Base-by-base conservation (phyloP, 2,888 invertebrate genomes). In the Lasioglossum calceatum region DNA sequence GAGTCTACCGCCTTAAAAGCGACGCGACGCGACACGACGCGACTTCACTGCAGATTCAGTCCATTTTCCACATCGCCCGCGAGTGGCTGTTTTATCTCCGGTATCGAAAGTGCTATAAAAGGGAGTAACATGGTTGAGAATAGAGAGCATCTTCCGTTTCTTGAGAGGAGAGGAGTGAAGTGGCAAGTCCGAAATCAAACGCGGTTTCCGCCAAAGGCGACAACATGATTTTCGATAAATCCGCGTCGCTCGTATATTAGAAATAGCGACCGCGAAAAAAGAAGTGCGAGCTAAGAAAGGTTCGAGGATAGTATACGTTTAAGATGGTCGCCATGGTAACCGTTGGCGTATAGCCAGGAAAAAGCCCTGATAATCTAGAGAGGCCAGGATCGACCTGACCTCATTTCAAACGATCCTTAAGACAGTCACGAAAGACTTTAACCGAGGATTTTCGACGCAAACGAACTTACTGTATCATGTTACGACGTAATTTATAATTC, bases 241-340 rank as follows among this genome's bases (percentile, higher is more conserved):
- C 91, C 85, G 88, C 87, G 87, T 83, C 87, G 86, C 61, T 64
- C 61, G 86, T 89, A 79, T 82, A 85, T 87, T 88, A 85, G 89
- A 90, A 91, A 91, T 90, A 91, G 82, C 61, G 67, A 36, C 82
- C 58, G 27, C 70, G 77, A 44, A 83, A 75, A 78, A 67, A 74
- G 72, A 58, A 71, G 64, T 36, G 74, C 58, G 64, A 78, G 70
- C 72, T 74, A 42, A 67, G 82, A 71, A 74, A 74, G 39, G 82
- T 74, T 54, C 77, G 87, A 58, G 87, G 83, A 39, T 79, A 81
- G 82, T 87, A 83, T 87, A 92, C 92, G 90, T 93, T 93, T 94
- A 93, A 93, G 94, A 91, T 86, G 92, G 94, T 94, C 92, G 90
- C 93, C 87, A 94, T 93, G 93, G 93, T 90, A 91, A 93, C 92